Conservation (phyloP, 2,888 invertebrate species). For the Mactromeris polynyma region DNA sequence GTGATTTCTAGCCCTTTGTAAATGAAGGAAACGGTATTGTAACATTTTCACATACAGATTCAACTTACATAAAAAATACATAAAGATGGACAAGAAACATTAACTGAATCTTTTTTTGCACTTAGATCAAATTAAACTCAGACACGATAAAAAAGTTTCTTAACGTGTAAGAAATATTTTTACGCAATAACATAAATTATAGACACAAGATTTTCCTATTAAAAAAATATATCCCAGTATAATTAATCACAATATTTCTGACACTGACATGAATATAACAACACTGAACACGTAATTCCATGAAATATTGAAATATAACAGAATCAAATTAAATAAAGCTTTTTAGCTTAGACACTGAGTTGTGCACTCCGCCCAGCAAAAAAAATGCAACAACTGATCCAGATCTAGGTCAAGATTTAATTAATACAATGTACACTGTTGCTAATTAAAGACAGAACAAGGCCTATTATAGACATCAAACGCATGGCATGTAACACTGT, state of each 20-base stretch:
- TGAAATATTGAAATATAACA: background rate
- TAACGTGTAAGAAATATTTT: background rate
- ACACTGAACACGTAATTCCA: background rate
- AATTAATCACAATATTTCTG: background rate
- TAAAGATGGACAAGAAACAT: too few species aligned
- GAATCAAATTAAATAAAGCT: background rate
- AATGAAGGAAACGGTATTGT: too few species aligned
- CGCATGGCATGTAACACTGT: background rate
- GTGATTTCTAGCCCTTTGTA: too few species aligned
- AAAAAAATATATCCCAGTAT: background rate
- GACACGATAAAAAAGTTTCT: background rate
- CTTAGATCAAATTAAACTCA: too few species aligned
- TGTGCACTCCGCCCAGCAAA: background rate
- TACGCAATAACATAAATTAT: background rate
- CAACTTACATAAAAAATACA: too few species aligned
- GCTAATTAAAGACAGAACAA: background rate
- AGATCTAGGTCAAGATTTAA: background rate
- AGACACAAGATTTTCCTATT: background rate
- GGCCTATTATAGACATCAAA: background rate
- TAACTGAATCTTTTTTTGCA: too few species aligned
- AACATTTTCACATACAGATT: too few species aligned
- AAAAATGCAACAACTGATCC: background rate
- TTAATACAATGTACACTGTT: background rate
- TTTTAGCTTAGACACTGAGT: background rate
- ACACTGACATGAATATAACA: background rate